Evolutionary conservation across 2,888 invertebrate species (phyloP).

Genomic region (Torymus auratus): DNA sequence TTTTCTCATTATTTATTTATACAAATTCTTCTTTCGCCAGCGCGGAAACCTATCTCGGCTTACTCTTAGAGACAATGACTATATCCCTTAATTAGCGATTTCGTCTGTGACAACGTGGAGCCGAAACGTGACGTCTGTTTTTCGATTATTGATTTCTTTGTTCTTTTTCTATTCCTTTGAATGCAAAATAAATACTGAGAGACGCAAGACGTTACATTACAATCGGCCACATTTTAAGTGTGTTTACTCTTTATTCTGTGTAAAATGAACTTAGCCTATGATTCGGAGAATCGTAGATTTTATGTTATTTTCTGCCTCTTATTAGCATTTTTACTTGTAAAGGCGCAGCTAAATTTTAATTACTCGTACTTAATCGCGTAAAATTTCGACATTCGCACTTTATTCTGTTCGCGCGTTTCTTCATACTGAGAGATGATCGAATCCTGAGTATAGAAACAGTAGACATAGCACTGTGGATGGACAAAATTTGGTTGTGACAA

Average conservation of each 20-base stretch:
- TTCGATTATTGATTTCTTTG: neutral
- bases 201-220: neutral
- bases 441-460: too few species aligned
- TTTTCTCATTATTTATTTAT: slow-evolving; percentile 22
- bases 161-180: slow-evolving; percentile 5
- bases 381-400: slow-evolving; percentile 16
- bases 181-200: neutral
- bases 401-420: neutral
- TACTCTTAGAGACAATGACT: slow-evolving; percentile 7
- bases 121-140: neutral
- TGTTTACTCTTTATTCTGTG: neutral
- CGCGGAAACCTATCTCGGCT: neutral
- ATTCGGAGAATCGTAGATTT: slow-evolving; percentile 27
- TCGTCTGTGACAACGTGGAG: neutral
- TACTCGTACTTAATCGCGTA: slow-evolving; percentile 13
- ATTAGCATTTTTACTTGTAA: slow-evolving; percentile 60
- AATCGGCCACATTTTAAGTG: slow-evolving; percentile 1
- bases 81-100: neutral
- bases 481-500: slow-evolving; percentile 24
- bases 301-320: slow-evolving; percentile 9
- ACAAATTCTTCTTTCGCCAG: slow-evolving; percentile 47
- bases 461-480: slow-evolving; percentile 13
- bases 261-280: slow-evolving; percentile 46
- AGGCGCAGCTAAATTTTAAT: slow-evolving; percentile 64
- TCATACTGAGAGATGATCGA: too few species aligned